Conservation (phyloP, 2,113 vertebrate genomes). For the Cichladusa arquata region DNA sequence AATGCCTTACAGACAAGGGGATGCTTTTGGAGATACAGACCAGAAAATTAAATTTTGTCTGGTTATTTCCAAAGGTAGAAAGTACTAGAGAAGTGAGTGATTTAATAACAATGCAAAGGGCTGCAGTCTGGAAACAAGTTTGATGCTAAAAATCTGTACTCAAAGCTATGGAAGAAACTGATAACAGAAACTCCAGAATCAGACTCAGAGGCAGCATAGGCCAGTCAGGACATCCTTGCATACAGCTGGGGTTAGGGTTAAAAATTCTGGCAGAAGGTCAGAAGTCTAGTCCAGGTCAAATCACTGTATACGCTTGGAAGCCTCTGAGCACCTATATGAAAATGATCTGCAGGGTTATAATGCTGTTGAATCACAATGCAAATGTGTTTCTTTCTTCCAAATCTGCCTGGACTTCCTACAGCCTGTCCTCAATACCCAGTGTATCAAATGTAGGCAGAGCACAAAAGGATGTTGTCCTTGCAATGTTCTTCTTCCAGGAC, state of each 20-base stretch:
- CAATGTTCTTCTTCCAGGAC: neutral
- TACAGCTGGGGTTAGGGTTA: fast-evolving
- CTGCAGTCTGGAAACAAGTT: neutral
- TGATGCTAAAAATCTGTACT: neutral
- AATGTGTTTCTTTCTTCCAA: neutral
- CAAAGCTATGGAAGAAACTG: neutral
- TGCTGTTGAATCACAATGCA: neutral
- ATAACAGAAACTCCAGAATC: neutral
- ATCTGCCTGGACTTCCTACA: neutral
- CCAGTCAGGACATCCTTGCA: neutral
- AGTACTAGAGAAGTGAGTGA: neutral
- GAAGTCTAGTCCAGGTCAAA: neutral
- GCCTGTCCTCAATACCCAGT: neutral
- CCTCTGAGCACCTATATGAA: neutral
- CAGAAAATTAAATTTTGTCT: neutral
- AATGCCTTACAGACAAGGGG: neutral
- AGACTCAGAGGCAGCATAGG: neutral
- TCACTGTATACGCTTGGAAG: neutral
- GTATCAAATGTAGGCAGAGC: neutral
- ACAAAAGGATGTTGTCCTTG: neutral
- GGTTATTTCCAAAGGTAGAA: neutral
- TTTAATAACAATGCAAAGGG: neutral
- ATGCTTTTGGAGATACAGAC: neutral
- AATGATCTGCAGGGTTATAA: neutral
- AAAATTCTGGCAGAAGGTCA: neutral